Evolutionary conservation across 2,113 vertebrate genomes (phyloP).

Genomic region (Cynocephalus volans): DNA sequence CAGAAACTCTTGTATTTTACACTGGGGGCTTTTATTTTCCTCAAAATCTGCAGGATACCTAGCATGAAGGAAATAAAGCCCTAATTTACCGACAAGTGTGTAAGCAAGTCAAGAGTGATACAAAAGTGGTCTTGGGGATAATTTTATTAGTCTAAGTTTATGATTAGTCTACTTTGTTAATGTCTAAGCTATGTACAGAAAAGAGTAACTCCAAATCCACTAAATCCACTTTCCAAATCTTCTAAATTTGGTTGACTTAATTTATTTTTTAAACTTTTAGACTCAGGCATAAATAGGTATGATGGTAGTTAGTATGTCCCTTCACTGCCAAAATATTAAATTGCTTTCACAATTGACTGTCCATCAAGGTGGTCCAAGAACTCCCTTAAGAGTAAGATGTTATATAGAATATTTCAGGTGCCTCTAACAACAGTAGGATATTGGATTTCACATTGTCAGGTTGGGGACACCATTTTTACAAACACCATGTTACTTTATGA

Average conservation of each 20-base stretch:
- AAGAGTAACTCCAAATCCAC: background rate
- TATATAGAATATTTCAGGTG: background rate
- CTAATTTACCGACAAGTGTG: constrained; percentile 69
- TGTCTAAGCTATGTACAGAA: constrained; percentile 24
- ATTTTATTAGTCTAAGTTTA: constrained; percentile 72
- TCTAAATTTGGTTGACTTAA: background rate
- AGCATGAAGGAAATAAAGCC: constrained; percentile 73
- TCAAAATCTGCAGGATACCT: constrained; percentile 82
- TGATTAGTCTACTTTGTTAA: constrained; percentile 73
- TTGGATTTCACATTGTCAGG: background rate
- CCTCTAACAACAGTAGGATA: background rate
- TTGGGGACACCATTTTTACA: background rate
- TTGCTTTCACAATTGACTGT: background rate
- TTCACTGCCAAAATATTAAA: background rate
- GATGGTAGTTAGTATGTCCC: background rate
- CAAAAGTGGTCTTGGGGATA: constrained; percentile 71
- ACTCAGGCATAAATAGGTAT: background rate
- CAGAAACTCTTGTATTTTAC: constrained; percentile 82
- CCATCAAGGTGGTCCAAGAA: background rate
- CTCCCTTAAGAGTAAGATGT: background rate
- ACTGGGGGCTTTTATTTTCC: constrained; percentile 74
- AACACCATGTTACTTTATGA: background rate
- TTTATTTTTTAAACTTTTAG: constrained; percentile 26
- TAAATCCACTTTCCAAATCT: background rate
- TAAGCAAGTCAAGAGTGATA: background rate